A percentile compares a stretch with the other conserved stretches of the same genome.
These are phyloP conservation scores for Cheilosia grossa DNA, from an alignment of 2,888 invertebrate genomes.

Conservation along the genomic window DNA sequence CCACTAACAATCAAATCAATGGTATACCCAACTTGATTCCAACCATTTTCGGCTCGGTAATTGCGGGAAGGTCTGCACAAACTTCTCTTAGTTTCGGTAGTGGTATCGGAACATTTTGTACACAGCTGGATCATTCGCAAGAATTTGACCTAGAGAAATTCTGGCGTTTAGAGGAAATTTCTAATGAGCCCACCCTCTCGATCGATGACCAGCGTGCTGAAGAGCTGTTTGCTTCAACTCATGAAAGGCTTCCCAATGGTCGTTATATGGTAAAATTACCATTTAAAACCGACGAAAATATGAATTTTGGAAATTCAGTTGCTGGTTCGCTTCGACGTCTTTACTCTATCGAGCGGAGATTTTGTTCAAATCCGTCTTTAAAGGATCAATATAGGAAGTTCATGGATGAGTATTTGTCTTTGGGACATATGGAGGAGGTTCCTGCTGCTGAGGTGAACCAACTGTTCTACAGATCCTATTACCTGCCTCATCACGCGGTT, in stretches of 20 bases:
- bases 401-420: neutral
- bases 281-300: neutral
- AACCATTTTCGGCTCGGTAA: too few species aligned
- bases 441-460: neutral
- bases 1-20: too few species aligned
- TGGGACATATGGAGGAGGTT: neutral
- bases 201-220: conserved; percentile 32
- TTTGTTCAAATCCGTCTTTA: neutral
- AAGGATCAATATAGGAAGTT: neutral
- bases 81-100: too few species aligned
- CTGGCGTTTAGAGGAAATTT: too few species aligned
- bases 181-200: too few species aligned
- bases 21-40: too few species aligned
- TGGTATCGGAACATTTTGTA: too few species aligned
- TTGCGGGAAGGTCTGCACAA: too few species aligned
- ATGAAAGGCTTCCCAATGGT: neutral
- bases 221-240: neutral
- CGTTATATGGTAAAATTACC: conserved; percentile 3
- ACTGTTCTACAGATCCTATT: conserved; percentile 4
- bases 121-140: too few species aligned
- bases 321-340: too few species aligned
- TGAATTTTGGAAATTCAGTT: neutral
- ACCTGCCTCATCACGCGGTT: too few species aligned
- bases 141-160: too few species aligned
- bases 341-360: neutral